Conservation (phyloP, 2,888 invertebrate species). For the Incurvaria masculella region DNA sequence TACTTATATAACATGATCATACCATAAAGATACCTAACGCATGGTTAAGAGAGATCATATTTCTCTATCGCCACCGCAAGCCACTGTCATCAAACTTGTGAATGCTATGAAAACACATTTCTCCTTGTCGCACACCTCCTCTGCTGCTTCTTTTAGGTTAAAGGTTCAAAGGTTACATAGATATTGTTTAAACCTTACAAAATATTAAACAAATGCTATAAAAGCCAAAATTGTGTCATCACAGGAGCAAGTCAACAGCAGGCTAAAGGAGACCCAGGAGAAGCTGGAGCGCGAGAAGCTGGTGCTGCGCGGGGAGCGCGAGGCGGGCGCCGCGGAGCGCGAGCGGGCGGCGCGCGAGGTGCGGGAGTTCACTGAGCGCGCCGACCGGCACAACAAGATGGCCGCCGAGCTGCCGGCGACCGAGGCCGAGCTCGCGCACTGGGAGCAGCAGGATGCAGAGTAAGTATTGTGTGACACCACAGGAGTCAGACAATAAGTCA, state of each 20-base stretch:
- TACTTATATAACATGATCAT: no score
- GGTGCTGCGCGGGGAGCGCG: conserved; percentile 20
- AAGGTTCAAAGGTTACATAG: no score
- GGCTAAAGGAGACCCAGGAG: conserved; percentile 20
- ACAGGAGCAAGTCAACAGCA: conserved; percentile 31
- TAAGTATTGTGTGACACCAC: neutral
- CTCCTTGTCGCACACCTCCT: no score
- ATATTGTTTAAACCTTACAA: no score
- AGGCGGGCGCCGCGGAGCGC: conserved; percentile 18
- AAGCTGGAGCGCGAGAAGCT: conserved; percentile 20
- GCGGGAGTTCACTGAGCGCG: conserved; percentile 15
- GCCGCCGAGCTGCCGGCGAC: conserved; percentile 17
- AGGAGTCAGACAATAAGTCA: conserved; percentile 17
- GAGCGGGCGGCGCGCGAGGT: conserved; percentile 19
- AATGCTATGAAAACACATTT: no score
- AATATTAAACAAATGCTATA: no score
- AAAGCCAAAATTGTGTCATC: no score
- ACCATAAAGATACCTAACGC: no score
- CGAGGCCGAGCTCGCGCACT: neutral
- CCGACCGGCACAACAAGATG: conserved; percentile 18
- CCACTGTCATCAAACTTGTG: no score
- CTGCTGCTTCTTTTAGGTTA: no score
- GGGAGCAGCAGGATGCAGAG: neutral
- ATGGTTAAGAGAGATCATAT: no score
- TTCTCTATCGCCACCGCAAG: no score